Evolutionary conservation across 1,140 invertebrate species (phyloP), one percentile per base, ranked within the genome.

Genomic region (Drosophila hydei): DNA sequence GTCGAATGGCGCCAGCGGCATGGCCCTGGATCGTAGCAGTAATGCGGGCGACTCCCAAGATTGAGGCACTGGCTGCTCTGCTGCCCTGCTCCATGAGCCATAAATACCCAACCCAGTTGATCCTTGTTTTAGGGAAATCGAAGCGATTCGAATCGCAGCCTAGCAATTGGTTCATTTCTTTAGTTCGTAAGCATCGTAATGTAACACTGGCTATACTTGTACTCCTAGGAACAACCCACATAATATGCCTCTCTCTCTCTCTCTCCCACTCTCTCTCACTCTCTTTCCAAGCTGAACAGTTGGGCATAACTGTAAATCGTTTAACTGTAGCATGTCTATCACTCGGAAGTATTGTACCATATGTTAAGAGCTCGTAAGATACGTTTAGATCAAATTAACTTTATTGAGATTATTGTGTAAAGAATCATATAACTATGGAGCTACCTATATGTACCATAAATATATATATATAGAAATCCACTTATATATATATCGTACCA

Each of bases 51-150:
- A 77, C 38, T 90, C 70, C 65, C 90, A 59, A 55, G 80, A 75
- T 85, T 92, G 77, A 88, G 79, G 75, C 60, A 48, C 61, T 52
- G 45, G 47, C 27, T 8, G 42, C 54, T n/a, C n/a, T n/a, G 77
- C 90, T 48, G 88, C 90, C 56, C 75, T 88, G 72, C 88, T 83
- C 47, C 88, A 88, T 25, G 83, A 90, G 55, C 33, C 63, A 9
- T 72, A 68, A 43, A 21, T 40, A 21, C 19, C 14, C 27, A 18
- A 23, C 14, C 56, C 21, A 23, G 43, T 47, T 47, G 48, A 54
- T 43, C 43, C 27, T 27, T 4, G n/a, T 33, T 19, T 60, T 60
- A 60, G 42, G 8, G 23, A 72, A 59, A 47, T 58, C 48, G 12
- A 40, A 40, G 38, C 38, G 14, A 45, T 5, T 5, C 47, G 23